Evolutionary conservation across 2,888 invertebrate species (phyloP).

Genomic region (Melinaea marsaeus): DNA sequence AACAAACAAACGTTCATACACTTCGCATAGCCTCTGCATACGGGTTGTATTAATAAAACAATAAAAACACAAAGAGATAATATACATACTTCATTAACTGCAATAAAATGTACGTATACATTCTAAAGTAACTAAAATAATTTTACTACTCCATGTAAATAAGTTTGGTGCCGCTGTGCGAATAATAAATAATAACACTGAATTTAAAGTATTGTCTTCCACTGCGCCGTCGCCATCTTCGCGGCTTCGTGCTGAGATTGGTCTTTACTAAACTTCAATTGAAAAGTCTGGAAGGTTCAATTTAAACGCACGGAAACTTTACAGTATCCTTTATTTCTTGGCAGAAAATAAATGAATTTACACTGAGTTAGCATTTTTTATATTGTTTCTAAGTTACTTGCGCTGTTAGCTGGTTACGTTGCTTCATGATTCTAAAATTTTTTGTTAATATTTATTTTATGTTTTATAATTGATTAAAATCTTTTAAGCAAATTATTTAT

Average conservation of each 20-base stretch:
- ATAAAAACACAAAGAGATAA: no score
- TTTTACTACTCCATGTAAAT: no score
- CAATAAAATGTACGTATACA: no score
- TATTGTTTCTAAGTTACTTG: conserved; percentile 16
- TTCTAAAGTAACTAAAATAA: no score
- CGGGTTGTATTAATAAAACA: no score
- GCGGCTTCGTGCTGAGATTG: conserved; percentile 49
- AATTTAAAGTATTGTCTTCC: background rate
- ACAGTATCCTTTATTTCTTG: conserved; percentile 67
- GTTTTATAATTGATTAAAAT: no score
- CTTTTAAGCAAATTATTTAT: no score
- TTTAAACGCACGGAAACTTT: conserved; percentile 70
- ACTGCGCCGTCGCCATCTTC: conserved; percentile 9
- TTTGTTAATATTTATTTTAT: no score
- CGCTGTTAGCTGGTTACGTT: conserved; percentile 12
- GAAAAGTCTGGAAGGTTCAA: conserved; percentile 65
- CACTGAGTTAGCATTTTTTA: conserved; percentile 46
- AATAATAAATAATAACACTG: background rate
- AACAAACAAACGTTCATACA: no score
- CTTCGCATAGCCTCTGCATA: no score
- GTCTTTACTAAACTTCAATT: conserved; percentile 66
- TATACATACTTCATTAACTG: no score
- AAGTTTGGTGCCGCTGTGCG: no score
- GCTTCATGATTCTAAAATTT: background rate
- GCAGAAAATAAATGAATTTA: conserved; percentile 66